A percentile compares a stretch with the other conserved stretches of the same genome.
Conservation (phyloP, 2,113 vertebrate genomes). For the Toxotes chatareus region DNA sequence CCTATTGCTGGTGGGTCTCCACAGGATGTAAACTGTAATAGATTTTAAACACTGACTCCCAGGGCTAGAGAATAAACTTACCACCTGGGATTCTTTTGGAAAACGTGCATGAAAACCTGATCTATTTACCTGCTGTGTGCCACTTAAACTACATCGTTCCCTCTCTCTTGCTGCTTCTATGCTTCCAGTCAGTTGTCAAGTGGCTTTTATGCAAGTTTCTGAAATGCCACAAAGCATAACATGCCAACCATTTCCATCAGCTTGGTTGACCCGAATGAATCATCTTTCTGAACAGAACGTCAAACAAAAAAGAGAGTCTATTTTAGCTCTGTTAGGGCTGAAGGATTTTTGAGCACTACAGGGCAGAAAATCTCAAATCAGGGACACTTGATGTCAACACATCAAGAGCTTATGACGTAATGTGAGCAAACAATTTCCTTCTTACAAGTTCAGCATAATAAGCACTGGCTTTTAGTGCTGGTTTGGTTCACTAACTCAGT, state of each 20-base stretch:
- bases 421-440: neutral
- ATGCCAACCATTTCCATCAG: conserved; percentile 33
- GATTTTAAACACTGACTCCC: conserved; percentile 66
- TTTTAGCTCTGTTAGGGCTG: neutral
- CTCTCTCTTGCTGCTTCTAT: neutral
- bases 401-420: neutral
- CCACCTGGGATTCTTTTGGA: conserved; percentile 51
- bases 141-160: conserved; percentile 7
- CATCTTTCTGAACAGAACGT: conserved; percentile 13
- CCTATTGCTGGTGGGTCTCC: conserved; percentile 65
- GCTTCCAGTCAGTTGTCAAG: conserved; percentile 32
- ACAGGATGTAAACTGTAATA: conserved; percentile 64
- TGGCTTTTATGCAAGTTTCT: conserved; percentile 40
- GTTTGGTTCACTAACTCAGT: neutral
- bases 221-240: conserved; percentile 29
- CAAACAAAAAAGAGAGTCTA: neutral
- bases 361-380: neutral
- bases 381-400: neutral
- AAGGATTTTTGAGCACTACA: neutral
- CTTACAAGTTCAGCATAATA: neutral
- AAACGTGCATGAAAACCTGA: conserved; percentile 46
- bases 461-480: neutral
- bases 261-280: neutral
- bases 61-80: conserved; percentile 45
- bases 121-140: conserved; percentile 51